Evolutionary conservation across 2,113 vertebrate genomes (phyloP).

Genomic region (Microcebus griseorufus): DNA sequence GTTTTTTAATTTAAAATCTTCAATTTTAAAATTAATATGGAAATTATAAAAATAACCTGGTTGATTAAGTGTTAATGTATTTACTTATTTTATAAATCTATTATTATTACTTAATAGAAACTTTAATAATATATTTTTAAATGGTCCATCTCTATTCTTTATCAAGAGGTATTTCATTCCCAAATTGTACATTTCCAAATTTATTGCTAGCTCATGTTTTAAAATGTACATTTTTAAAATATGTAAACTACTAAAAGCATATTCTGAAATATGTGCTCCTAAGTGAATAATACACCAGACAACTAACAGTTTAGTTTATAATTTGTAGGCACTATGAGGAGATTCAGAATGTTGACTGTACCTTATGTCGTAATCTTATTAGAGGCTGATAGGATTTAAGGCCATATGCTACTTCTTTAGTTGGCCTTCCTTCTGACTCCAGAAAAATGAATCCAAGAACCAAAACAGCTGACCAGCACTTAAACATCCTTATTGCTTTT

Average conservation of each 20-base stretch:
- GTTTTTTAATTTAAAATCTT: neutral
- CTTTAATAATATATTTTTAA: neutral
- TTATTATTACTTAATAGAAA: neutral
- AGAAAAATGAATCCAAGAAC: conserved; percentile 84
- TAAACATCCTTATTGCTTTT: conserved; percentile 83
- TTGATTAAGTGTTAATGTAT: neutral
- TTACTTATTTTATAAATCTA: neutral
- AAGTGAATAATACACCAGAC: conserved; percentile 18
- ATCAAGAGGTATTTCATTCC: neutral
- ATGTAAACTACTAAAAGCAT: neutral
- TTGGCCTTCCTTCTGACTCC: conserved; percentile 83
- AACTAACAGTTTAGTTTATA: neutral
- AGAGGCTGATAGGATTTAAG: conserved; percentile 81
- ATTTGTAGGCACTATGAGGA: neutral
- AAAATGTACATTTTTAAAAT: neutral
- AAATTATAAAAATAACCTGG: neutral
- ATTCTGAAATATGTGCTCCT: neutral
- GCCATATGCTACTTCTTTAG: conserved; percentile 82
- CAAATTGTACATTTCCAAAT: neutral
- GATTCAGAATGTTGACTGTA: conserved; percentile 67
- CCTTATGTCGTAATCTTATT: conserved; percentile 87
- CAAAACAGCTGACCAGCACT: conserved; percentile 81
- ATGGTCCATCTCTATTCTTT: neutral
- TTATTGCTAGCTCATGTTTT: neutral
- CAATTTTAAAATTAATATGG: neutral